These are phyloP conservation scores for Cryptoprocta ferox DNA, from an alignment of 2,797 vertebrate species.

Conservation along the genomic window DNA sequence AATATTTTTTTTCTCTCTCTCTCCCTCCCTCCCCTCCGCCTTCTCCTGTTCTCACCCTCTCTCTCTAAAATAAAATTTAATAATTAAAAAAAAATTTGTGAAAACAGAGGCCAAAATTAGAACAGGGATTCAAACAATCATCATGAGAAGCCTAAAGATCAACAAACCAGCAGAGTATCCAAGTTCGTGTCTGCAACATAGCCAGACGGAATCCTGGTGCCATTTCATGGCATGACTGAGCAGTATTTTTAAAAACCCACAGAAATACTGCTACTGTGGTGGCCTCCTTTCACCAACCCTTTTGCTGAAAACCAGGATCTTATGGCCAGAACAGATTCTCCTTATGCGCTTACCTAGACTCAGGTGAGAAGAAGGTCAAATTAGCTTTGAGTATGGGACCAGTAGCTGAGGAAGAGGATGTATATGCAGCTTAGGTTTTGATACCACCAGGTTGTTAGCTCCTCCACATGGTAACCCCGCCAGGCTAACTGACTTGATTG, in stretches of 20 bases:
- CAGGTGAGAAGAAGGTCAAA: not conserved
- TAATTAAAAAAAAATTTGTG: not conserved
- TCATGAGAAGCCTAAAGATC: conserved; percentile 31
- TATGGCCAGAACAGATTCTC: not conserved
- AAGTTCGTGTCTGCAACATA: not conserved
- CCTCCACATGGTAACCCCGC: not conserved
- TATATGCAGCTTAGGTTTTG: not conserved
- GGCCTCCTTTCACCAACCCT: not conserved
- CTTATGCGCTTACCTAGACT: not conserved
- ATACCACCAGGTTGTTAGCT: not conserved
- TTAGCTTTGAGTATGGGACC: not conserved
- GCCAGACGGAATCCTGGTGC: not conserved
- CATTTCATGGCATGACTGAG: not conserved
- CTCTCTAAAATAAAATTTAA: no score
- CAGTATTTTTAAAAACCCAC: not conserved
- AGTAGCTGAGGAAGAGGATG: not conserved
- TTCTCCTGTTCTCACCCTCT: no score
- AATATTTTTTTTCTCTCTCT: no score
- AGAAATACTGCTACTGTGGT: conserved; percentile 9
- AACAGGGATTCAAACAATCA: not conserved
- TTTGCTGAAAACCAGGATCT: conserved; percentile 1
- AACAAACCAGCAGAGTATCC: conserved; percentile 6
- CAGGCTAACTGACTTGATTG: not conserved
- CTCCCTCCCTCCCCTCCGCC: no score
- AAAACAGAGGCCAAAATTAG: conserved; percentile 36